Conservation (phyloP, 2,797 vertebrate species). For the Rhabdophis nuchalis region DNA sequence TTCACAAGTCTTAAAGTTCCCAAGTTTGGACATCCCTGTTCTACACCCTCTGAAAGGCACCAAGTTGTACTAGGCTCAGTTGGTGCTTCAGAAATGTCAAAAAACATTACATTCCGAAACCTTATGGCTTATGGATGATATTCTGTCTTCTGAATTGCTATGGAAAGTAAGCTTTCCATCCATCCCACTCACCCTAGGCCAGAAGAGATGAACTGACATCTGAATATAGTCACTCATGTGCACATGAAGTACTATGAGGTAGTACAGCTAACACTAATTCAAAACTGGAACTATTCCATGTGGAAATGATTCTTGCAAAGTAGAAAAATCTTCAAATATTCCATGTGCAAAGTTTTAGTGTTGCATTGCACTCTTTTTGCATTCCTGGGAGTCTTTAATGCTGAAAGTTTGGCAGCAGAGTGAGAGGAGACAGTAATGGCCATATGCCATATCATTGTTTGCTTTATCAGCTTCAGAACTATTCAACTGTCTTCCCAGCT, state of each 20-base stretch:
- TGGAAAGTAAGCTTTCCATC: background rate
- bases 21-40: too few relatives aligned
- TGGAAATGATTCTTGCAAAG: constrained; percentile 33
- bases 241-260: background rate
- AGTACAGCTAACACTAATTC: background rate
- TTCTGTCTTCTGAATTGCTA: background rate
- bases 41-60: background rate
- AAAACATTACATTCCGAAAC: background rate
- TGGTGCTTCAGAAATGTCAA: background rate
- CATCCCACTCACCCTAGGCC: background rate
- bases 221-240: background rate
- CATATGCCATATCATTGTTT: constrained; percentile 32
- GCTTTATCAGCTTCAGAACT: constrained; percentile 59
- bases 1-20: too few relatives aligned
- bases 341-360: constrained; percentile 57
- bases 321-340: constrained; percentile 60
- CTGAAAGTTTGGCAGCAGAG: constrained; percentile 45
- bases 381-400: constrained; percentile 55
- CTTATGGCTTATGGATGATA: background rate
- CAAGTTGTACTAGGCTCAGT: background rate
- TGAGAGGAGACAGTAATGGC: constrained; percentile 42
- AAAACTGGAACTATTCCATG: background rate
- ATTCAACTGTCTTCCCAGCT: constrained; percentile 38
- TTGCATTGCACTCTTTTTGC: constrained; percentile 23
- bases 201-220: background rate